Conservation (phyloP, 2,113 vertebrate species). For the Axis porcinus region DNA sequence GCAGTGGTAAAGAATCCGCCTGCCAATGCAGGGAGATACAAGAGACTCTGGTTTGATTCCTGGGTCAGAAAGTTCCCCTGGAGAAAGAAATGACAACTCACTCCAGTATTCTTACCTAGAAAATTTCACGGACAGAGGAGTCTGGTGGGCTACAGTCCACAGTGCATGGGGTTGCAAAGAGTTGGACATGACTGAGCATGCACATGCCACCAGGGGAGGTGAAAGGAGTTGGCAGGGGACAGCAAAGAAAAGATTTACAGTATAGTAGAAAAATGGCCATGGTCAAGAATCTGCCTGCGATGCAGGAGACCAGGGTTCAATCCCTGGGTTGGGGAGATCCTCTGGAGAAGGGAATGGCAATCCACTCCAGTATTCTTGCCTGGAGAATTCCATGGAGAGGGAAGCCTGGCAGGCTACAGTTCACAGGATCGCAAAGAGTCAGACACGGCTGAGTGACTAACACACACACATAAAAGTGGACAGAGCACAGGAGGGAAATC, state of each 20-base stretch:
- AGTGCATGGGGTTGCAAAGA: not conserved
- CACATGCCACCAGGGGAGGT: not conserved
- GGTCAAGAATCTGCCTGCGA: not conserved
- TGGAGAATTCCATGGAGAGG: not conserved
- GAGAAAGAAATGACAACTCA: not conserved
- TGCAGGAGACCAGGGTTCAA: not conserved
- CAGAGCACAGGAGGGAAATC: not conserved
- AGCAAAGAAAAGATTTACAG: not conserved
- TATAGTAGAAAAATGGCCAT: not conserved
- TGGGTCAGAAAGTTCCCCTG: not conserved
- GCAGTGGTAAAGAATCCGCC: not conserved
- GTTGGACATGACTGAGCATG: not conserved
- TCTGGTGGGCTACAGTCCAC: not conserved
- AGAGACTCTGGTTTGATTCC: not conserved
- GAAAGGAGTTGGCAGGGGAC: not conserved
- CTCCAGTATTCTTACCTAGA: not conserved
- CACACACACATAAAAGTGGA: not conserved
- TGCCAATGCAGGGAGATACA: not conserved
- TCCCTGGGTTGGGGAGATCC: not conserved
- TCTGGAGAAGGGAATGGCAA: not conserved
- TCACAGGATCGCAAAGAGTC: accelerated
- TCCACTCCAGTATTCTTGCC: not conserved
- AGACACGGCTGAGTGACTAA: not conserved
- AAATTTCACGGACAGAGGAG: not conserved
- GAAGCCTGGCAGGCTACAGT: not conserved